phyloP scores from a whole-genome alignment of 2,113 vertebrate genomes.

The Toxotes chatareus region DNA sequence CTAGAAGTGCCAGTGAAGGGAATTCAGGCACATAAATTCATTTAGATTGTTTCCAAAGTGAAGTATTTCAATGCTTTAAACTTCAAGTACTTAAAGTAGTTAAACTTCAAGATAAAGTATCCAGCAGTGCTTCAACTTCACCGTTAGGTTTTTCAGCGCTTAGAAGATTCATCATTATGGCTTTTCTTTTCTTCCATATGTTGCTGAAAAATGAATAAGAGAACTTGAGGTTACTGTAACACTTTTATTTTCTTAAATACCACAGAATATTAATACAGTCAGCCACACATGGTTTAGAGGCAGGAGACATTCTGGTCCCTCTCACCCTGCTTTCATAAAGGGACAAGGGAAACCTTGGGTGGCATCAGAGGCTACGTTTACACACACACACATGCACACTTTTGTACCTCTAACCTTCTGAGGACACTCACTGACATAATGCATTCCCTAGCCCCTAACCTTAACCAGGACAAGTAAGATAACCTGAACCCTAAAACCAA shows the following conservation, averaged over 20 bases:
- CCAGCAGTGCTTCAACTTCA: not conserved
- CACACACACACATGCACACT: slow-evolving; percentile 12
- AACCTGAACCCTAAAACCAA: too few relatives aligned
- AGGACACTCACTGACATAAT: too few relatives aligned
- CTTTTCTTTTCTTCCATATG: not conserved
- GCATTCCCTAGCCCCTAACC: too few relatives aligned
- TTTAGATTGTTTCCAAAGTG: not conserved
- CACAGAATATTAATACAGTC: slow-evolving; percentile 84
- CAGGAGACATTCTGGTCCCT: slow-evolving; percentile 70
- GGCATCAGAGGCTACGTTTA: slow-evolving; percentile 66
- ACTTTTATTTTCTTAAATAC: slow-evolving; percentile 84
- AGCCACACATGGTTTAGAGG: slow-evolving; percentile 74
- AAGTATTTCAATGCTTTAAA: not conserved
- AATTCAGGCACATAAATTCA: not conserved
- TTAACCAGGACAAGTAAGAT: too few relatives aligned
- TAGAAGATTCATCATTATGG: not conserved
- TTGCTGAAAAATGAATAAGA: not conserved
- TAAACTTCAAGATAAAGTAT: not conserved
- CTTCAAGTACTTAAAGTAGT: too few relatives aligned
- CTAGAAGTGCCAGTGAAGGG: not conserved
- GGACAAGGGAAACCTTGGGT: slow-evolving; percentile 52
- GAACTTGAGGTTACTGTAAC: slow-evolving; percentile 62
- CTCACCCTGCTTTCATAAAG: slow-evolving; percentile 59
- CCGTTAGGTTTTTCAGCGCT: not conserved
- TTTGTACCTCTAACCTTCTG: too few relatives aligned